Percentiles rank a stretch among this genome's conserved stretches.
phyloP scores from a whole-genome alignment of 1,140 invertebrate species.

The Bradysia coprophila region DNA sequence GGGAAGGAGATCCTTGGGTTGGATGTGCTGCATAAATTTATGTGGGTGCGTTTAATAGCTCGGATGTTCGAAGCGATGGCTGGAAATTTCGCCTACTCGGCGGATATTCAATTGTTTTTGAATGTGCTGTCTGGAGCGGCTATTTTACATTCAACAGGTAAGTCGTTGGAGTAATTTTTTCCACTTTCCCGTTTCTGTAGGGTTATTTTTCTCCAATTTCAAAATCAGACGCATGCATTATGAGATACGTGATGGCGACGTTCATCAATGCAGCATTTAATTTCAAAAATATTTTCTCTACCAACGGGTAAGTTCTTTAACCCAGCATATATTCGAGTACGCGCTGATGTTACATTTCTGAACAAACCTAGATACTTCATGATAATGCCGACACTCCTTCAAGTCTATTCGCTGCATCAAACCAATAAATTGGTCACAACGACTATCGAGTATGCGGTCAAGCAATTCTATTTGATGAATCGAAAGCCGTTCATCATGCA shows the following conservation, averaged over 20 bases:
- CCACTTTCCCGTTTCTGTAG: too few species aligned
- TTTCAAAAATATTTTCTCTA: conserved; percentile 98
- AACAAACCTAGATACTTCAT: too few species aligned
- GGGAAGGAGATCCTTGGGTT: conserved; percentile 86
- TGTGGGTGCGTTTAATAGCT: conserved; percentile 92
- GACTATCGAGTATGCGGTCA: conserved; percentile 93
- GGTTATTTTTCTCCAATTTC: too few species aligned
- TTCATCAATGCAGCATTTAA: conserved; percentile 96
- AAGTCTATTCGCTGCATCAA: conserved; percentile 95
- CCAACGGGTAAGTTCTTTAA: too few species aligned
- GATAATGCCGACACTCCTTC: conserved; percentile 92
- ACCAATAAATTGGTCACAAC: conserved; percentile 88
- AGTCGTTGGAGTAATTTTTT: too few species aligned
- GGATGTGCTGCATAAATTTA: conserved; percentile 95
- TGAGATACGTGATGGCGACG: conserved; percentile 89
- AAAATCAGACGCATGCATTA: conserved; percentile 85
- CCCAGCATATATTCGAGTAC: conserved; percentile 25
- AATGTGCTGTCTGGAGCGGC: conserved; percentile 95
- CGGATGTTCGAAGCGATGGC: conserved; percentile 99
- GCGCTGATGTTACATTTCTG: conserved; percentile 35
- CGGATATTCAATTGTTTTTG: conserved; percentile 92
- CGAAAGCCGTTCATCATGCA: conserved; percentile 96
- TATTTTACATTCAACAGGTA: conserved; percentile 94
- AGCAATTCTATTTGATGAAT: conserved; percentile 97
- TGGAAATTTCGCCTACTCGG: conserved; percentile 92